Evolutionary conservation across 2,888 invertebrate species (phyloP).

Genomic region (Ochropleura leucogaster): DNA sequence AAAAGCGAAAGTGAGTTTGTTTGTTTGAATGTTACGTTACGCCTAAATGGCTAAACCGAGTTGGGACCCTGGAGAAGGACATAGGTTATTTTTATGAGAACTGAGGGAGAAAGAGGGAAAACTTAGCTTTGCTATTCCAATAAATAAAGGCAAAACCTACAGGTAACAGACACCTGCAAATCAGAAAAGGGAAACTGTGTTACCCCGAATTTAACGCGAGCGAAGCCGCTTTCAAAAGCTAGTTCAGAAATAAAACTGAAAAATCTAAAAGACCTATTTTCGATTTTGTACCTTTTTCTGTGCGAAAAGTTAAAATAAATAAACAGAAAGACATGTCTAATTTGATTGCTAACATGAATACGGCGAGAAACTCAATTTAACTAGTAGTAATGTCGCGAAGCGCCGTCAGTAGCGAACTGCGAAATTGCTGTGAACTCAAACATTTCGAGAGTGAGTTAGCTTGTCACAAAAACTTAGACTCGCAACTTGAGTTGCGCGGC

Average conservation of each 20-base stretch:
- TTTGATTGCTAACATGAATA: constrained; percentile 66
- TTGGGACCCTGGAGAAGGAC: too few species aligned
- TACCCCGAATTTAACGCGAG: too few species aligned
- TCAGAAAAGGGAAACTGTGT: too few species aligned
- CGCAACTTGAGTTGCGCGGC: constrained; percentile 54
- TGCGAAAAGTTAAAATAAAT: neutral
- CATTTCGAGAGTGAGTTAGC: constrained; percentile 78
- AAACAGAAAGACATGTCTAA: constrained; percentile 56
- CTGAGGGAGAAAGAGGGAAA: too few species aligned
- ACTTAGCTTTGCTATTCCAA: too few species aligned
- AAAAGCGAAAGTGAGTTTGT: too few species aligned
- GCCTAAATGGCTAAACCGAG: too few species aligned
- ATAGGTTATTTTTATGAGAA: too few species aligned
- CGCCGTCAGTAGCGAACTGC: constrained; percentile 69
- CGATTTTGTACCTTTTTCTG: neutral
- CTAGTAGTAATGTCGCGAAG: constrained; percentile 69
- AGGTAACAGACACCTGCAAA: too few species aligned
- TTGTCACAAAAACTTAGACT: constrained; percentile 85
- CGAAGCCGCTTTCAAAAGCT: too few species aligned
- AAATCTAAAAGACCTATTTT: neutral
- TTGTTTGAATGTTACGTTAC: too few species aligned
- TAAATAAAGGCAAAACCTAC: too few species aligned
- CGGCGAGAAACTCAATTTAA: constrained; percentile 69
- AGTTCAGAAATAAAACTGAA: constrained; percentile 30
- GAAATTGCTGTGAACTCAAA: constrained; percentile 79